Percentiles rank a stretch among this genome's conserved stretches.
These are phyloP conservation scores for Elanoides forficatus DNA, from an alignment of 2,113 vertebrate genomes.

Conservation along the genomic window DNA sequence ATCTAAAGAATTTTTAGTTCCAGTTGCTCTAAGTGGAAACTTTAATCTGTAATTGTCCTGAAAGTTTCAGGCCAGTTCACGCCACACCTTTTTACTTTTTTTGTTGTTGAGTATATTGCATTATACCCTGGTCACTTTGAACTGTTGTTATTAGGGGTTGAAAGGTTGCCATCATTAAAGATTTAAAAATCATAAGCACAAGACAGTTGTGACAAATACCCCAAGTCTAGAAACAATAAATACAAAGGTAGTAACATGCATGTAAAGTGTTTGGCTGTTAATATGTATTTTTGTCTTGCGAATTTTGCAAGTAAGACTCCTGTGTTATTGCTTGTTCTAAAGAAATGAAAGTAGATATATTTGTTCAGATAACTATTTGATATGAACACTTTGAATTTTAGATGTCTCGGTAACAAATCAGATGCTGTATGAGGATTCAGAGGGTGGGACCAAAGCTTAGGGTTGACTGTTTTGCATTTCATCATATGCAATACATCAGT, in stretches of 20 bases:
- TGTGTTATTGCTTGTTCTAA: slow-evolving; percentile 41
- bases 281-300: not conserved
- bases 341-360: slow-evolving; percentile 10
- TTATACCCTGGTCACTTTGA: not conserved
- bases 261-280: slow-evolving; percentile 14
- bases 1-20: not conserved
- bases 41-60: not conserved
- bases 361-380: not conserved
- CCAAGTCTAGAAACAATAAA: slow-evolving; percentile 4
- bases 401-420: slow-evolving; percentile 17
- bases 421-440: slow-evolving; percentile 22
- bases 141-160: not conserved
- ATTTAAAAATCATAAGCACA: not conserved
- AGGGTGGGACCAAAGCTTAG: slow-evolving; percentile 41
- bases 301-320: not conserved
- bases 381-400: slow-evolving; percentile 5
- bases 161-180: not conserved
- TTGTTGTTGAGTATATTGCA: not conserved
- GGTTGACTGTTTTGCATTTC: slow-evolving; percentile 57
- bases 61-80: not conserved
- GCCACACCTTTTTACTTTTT: not conserved
- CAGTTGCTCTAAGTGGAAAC: not conserved
- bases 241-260: not conserved
- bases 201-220: not conserved
- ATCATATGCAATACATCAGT: slow-evolving; percentile 61